These are phyloP conservation scores for Xanthorhoe designata DNA, from an alignment of 2,888 invertebrate species.

Conservation along the genomic window DNA sequence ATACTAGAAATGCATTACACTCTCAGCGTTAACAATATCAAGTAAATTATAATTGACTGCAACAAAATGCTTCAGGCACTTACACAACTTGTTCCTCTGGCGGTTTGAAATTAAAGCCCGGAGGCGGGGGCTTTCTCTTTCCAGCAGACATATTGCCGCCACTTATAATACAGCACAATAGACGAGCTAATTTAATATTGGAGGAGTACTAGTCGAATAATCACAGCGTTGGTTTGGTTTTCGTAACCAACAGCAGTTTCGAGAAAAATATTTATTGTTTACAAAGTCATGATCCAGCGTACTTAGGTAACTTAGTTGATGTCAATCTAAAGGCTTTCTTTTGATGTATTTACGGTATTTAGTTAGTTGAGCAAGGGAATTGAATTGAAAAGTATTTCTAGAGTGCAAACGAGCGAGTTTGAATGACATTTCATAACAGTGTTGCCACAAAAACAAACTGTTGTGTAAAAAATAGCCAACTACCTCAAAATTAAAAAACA, in stretches of 20 bases:
- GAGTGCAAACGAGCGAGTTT: not conserved
- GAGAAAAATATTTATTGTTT: constrained; percentile 42
- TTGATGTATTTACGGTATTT: constrained; percentile 1
- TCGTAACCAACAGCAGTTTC: constrained; percentile 42
- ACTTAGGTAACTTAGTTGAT: not conserved
- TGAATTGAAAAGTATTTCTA: not conserved
- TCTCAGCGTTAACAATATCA: not conserved
- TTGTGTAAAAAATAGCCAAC: not conserved
- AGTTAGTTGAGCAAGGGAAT: not conserved
- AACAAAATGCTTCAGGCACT: constrained; percentile 45
- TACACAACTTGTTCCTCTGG: constrained; percentile 76
- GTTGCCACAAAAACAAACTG: not conserved
- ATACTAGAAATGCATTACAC: not conserved
- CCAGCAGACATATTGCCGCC: constrained; percentile 66
- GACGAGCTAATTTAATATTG: constrained; percentile 37
- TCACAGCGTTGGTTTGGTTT: constrained; percentile 46
- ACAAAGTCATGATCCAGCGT: constrained; percentile 35
- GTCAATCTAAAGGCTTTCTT: not conserved
- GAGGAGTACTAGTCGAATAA: constrained; percentile 45
- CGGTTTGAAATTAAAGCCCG: constrained; percentile 67
- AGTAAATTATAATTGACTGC: constrained; percentile 23
- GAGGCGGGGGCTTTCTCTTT: constrained; percentile 68
- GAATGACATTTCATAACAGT: not conserved
- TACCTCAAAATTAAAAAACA: too few relatives aligned
- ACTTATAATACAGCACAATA: constrained; percentile 30